Conservation (phyloP, 1,140 invertebrate genomes). For the Drosophila lacertosa region DNA sequence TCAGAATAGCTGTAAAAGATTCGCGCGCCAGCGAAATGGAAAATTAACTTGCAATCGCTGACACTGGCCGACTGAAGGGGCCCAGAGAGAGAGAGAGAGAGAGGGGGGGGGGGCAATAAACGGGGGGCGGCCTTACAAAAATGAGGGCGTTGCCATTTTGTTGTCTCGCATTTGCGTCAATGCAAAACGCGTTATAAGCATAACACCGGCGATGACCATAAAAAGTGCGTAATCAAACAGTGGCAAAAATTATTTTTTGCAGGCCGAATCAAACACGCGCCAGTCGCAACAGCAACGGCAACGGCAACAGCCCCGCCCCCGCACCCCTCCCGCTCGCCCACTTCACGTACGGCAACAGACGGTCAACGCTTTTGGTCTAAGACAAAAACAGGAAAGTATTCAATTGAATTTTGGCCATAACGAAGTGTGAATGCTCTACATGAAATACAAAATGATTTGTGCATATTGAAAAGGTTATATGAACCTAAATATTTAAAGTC, state of each 20-base stretch:
- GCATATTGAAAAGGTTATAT: too few species aligned
- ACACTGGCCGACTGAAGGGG: neutral
- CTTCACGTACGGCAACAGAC: neutral
- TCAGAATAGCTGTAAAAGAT: constrained; percentile 18
- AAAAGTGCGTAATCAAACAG: constrained; percentile 62
- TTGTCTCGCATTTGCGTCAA: constrained; percentile 49
- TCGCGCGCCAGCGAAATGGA: constrained; percentile 8
- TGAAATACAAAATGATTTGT: neutral
- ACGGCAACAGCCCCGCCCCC: neutral
- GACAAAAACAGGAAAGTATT: constrained; percentile 16
- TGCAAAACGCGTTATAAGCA: constrained; percentile 43
- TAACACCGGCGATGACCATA: constrained; percentile 36
- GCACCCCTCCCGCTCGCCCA: neutral
- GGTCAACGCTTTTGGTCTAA: constrained; percentile 8
- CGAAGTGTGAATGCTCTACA: constrained; percentile 11
- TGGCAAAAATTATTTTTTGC: constrained; percentile 13
- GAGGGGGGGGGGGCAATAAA: neutral
- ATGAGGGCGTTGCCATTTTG: constrained; percentile 29
- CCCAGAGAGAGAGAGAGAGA: too few species aligned
- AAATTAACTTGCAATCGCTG: constrained; percentile 23
- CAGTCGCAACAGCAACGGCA: constrained; percentile 7
- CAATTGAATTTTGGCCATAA: too few species aligned
- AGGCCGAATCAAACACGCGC: constrained; percentile 39
- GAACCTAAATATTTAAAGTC: too few species aligned
- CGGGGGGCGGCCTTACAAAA: neutral